These are phyloP conservation scores for Metallyticus violacea DNA, from an alignment of 2,888 invertebrate species.

Conservation along the genomic window DNA sequence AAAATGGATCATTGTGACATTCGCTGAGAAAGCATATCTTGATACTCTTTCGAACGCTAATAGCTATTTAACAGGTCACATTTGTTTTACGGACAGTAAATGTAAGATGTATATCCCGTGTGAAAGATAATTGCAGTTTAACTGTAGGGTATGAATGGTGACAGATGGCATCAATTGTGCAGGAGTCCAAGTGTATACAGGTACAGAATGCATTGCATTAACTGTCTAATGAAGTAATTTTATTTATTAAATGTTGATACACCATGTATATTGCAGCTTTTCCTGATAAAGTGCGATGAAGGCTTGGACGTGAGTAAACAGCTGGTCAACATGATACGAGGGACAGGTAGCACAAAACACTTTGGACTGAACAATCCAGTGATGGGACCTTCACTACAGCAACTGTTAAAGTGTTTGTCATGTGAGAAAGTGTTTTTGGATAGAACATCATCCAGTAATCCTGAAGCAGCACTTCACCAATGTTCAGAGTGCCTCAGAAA, in stretches of 20 bases:
- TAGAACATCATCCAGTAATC: background rate
- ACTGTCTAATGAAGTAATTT: no score
- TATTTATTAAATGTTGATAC: no score
- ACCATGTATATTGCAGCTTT: background rate
- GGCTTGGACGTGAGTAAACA: background rate
- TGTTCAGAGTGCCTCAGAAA: slow-evolving; percentile 1
- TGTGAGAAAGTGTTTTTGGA: background rate
- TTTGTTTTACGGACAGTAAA: background rate
- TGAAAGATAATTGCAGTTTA: background rate
- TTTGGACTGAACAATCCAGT: background rate
- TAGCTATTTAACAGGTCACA: no score
- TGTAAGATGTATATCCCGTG: background rate
- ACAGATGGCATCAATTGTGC: background rate
- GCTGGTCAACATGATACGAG: background rate
- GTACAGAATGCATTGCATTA: background rate
- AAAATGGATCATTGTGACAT: no score
- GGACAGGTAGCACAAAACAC: background rate
- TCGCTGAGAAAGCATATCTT: no score
- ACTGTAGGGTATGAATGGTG: background rate
- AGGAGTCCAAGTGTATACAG: background rate
- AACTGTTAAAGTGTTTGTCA: background rate
- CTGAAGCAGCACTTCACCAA: background rate
- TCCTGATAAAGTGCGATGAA: background rate
- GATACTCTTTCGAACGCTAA: no score
- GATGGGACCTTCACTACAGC: background rate